phyloP scores from a whole-genome alignment of 2,888 invertebrate species.

The Papilio elwesi region DNA sequence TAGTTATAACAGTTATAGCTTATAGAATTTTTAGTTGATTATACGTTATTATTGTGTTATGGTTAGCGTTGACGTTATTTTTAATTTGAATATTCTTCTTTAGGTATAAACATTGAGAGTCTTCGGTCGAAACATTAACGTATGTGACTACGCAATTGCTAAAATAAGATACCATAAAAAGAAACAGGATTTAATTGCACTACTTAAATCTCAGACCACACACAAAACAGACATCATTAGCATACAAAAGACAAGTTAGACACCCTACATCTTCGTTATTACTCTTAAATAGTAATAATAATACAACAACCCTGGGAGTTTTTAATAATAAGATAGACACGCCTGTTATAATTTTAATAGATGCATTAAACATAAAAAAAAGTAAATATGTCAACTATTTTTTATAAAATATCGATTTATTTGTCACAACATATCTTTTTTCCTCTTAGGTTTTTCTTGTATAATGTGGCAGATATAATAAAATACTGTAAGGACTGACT shows the following conservation, averaged over 20 bases:
- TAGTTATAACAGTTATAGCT: too few species aligned
- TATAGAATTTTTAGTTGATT: too few species aligned
- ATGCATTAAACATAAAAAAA: too few species aligned
- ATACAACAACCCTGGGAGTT: too few species aligned
- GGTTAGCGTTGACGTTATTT: too few species aligned
- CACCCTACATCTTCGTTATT: slow-evolving; percentile 7
- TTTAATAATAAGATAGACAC: too few species aligned
- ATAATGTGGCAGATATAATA: not conserved
- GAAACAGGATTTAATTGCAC: slow-evolving; percentile 14
- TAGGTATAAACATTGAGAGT: not conserved
- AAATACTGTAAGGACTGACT: not conserved
- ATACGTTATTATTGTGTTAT: too few species aligned
- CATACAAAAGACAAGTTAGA: slow-evolving; percentile 38
- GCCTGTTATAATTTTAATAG: too few species aligned
- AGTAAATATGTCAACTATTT: too few species aligned
- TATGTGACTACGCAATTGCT: not conserved
- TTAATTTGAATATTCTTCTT: too few species aligned
- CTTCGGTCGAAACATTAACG: too few species aligned
- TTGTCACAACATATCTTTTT: not conserved
- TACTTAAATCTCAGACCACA: slow-evolving; percentile 29
- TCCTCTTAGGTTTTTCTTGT: not conserved
- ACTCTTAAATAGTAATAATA: slow-evolving; percentile 10
- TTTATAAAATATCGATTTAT: too few species aligned
- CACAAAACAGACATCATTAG: slow-evolving; percentile 33
- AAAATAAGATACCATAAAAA: not conserved